Percentiles rank a stretch among this genome's conserved stretches.
Evolutionary conservation across 64 coral and sea anemone species (phyloP).

Genomic region (Pocillopora damicornis): DNA sequence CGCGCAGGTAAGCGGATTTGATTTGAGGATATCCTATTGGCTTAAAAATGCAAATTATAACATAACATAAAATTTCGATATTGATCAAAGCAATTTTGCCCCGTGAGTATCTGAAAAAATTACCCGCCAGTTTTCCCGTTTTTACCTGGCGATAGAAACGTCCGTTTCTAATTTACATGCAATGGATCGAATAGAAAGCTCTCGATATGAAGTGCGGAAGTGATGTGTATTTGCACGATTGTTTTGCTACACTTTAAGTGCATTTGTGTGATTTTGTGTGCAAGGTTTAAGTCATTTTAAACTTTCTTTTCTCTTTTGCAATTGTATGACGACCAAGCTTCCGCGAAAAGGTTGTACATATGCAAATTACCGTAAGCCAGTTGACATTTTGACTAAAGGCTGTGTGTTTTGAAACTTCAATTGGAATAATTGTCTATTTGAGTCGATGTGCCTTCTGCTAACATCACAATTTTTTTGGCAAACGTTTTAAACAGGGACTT

Average conservation of each 20-base stretch:
- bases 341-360: neutral
- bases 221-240: neutral
- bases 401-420: conserved; percentile 2
- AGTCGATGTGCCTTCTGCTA: neutral
- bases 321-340: neutral
- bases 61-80: conserved; percentile 10
- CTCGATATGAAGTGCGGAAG: conserved; percentile 2
- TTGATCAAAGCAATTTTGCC: conserved; percentile 13
- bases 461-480: neutral
- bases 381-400: conserved; percentile 15
- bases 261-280: too few relatives aligned
- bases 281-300: neutral
- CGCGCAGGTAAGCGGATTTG: conserved; percentile 65
- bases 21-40: neutral
- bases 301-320: neutral
- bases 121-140: neutral
- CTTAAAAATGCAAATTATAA: neutral
- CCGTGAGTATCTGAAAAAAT: neutral
- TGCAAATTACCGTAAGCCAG: conserved; percentile 28
- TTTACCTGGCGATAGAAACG: neutral
- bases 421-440: neutral
- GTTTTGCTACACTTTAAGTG: neutral
- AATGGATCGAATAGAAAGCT: neutral
- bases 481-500: neutral
- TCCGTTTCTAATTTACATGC: neutral